Percentiles rank a stretch among this genome's conserved stretches.
Conservation (phyloP, 2,888 invertebrate species). For the Drosophila melanosoma region DNA sequence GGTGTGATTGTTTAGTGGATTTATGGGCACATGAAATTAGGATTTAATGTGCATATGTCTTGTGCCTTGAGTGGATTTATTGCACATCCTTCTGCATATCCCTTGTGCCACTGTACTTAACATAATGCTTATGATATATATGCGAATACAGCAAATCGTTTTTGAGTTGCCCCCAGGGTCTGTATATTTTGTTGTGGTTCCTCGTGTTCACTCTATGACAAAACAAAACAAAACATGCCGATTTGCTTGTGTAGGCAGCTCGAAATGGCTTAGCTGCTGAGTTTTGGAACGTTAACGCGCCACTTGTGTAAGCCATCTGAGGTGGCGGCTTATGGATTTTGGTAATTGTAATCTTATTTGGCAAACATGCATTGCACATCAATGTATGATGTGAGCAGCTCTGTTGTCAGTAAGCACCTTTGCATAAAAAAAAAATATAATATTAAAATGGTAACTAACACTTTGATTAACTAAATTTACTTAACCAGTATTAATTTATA, state of each 20-base stretch:
- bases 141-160: conserved; percentile 63
- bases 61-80: conserved; percentile 73
- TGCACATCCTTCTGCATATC: conserved; percentile 57
- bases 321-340: conserved; percentile 21
- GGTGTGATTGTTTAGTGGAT: conserved; percentile 78
- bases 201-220: not conserved
- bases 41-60: conserved; percentile 80
- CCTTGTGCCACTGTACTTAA: conserved; percentile 56
- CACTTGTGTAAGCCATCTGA: conserved; percentile 11
- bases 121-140: conserved; percentile 78
- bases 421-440: not conserved
- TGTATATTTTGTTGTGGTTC: conserved; percentile 39
- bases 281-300: conserved; percentile 14
- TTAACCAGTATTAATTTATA: not conserved
- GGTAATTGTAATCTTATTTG: conserved; percentile 40
- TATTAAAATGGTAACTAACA: not conserved
- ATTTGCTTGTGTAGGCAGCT: conserved; percentile 8
- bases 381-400: not conserved
- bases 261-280: conserved; percentile 52
- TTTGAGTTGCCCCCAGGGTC: conserved; percentile 30
- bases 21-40: conserved; percentile 80
- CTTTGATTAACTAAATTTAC: not conserved
- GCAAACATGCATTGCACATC: not conserved
- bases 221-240: conserved; percentile 8
- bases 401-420: not conserved